Evolutionary conservation across 64 coral and sea anemone genomes (phyloP).

Genomic region (Montipora cactus): DNA sequence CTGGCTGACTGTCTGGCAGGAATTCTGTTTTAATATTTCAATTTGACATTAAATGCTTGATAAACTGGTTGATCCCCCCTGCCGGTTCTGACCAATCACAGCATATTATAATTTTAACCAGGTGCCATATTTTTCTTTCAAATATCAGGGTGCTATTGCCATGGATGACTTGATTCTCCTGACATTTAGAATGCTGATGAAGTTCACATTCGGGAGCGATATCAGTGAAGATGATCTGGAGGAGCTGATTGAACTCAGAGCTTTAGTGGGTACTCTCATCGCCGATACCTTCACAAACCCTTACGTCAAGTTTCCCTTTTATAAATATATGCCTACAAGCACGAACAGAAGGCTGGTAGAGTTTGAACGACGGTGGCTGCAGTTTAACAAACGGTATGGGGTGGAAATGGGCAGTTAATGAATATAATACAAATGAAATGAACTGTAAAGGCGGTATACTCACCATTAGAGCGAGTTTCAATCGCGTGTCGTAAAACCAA

Average conservation of each 20-base stretch:
- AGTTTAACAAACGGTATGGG: slow-evolving; percentile 57
- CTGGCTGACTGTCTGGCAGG: too few relatives aligned
- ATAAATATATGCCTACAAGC: slow-evolving; percentile 59
- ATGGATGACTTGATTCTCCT: slow-evolving; percentile 61
- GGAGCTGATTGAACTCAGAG: slow-evolving; percentile 46
- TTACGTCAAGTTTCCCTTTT: slow-evolving; percentile 54
- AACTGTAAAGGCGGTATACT: neutral
- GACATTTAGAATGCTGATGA: slow-evolving; percentile 75
- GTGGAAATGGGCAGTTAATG: neutral
- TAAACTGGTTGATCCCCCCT: too few relatives aligned
- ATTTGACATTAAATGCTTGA: too few relatives aligned
- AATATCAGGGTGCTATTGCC: slow-evolving; percentile 4
- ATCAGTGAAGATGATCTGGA: slow-evolving; percentile 38
- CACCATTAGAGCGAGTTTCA: neutral
- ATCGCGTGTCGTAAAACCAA: too few relatives aligned
- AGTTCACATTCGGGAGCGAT: slow-evolving; percentile 72
- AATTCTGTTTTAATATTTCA: too few relatives aligned
- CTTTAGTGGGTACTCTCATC: slow-evolving; percentile 39
- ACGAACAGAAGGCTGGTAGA: slow-evolving; percentile 51
- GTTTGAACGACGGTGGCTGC: slow-evolving; percentile 61
- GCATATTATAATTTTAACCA: neutral
- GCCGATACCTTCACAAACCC: slow-evolving; percentile 65
- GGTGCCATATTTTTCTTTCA: neutral
- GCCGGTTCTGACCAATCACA: neutral
- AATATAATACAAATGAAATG: neutral